Base-by-base conservation (phyloP, 2,113 vertebrate species). In the Brachyhypopomus occidentalis region DNA sequence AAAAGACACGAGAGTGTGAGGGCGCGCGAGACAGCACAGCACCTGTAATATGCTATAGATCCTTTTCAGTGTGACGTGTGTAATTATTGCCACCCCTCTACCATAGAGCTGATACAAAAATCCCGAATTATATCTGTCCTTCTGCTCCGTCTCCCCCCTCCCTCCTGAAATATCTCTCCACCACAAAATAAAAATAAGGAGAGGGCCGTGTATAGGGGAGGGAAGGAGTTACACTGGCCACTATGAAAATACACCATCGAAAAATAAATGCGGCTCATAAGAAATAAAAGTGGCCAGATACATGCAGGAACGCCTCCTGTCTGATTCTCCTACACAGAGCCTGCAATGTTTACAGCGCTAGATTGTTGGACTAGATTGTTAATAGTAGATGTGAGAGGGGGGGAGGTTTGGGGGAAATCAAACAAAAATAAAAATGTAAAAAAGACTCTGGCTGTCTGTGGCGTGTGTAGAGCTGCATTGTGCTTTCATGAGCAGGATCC, bases 1-100 rank as follows among this genome's bases (percentile, higher is more conserved):
- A 55, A 84, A 75, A 72, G 81, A 89, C 75, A 69, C 83, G 85
- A 81, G 48, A 22, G 58, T 48, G 58, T 75, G 63, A 45, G 89
- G 89, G 67, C 27, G 72, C 79, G 48, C 59, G 77, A 58, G 56
- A 85, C 84, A 85, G 87, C 83, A 87, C 63, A 84, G 84, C 84
- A 89, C 88, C 89, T 91, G 90, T 84, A 79, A 77, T 78, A 80
- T 82, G 84, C 85, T 85, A 80, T 78, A 85, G 81, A 76, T 85
- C 82, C 78, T 80, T 85, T 86, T 84, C 66, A 55, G 74, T 75
- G 77, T 82, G 84, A 86, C 79, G 82, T 72, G 52, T 85, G 79
- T 79, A 86, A 87, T 85, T 81, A 85, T 84, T 72, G 72, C 77
- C 79, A 80, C 48, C 74, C 79, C 79, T 45, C 66, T 59, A 82